Evolutionary conservation across 2,888 invertebrate genomes (phyloP).

Genomic region (Meteorus cinctellus): DNA sequence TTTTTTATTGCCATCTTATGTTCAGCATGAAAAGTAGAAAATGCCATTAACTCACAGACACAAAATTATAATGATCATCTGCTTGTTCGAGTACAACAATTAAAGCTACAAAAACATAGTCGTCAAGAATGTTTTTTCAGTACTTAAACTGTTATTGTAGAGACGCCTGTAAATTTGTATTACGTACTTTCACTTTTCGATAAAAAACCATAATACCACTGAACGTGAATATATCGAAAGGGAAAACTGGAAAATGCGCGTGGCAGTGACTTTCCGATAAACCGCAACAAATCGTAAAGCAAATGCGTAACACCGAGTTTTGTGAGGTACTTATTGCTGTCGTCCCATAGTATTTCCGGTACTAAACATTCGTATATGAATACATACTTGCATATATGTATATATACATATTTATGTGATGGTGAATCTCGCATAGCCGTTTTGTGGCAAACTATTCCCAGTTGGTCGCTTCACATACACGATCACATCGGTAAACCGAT

Average conservation of each 20-base stretch:
- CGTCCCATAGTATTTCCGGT: conserved; percentile 41
- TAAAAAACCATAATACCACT: not conserved
- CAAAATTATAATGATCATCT: not conserved
- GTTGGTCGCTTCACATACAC: conserved; percentile 4
- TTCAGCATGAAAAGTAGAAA: not conserved
- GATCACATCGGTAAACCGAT: conserved; percentile 34
- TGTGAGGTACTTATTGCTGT: conserved; percentile 54
- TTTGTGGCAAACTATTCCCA: conserved; percentile 26
- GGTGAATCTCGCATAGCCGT: conserved; percentile 29
- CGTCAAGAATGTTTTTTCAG: not conserved
- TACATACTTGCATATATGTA: not conserved
- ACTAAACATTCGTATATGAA: not conserved
- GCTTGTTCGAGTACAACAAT: not conserved
- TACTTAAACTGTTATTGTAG: conserved; percentile 18
- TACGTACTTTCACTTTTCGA: conserved; percentile 3
- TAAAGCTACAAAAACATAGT: not conserved
- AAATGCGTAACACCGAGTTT: conserved; percentile 50
- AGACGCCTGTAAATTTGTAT: not conserved
- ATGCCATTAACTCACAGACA: not conserved
- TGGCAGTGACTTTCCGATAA: conserved; percentile 34
- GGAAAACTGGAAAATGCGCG: conserved; percentile 28
- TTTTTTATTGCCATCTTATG: not conserved
- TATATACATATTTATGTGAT: conserved; percentile 4
- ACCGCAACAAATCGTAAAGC: conserved; percentile 56
- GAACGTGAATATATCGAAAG: conserved; percentile 20